Conservation (phyloP, 2,888 invertebrate species). For the Osedax frankpressi region DNA sequence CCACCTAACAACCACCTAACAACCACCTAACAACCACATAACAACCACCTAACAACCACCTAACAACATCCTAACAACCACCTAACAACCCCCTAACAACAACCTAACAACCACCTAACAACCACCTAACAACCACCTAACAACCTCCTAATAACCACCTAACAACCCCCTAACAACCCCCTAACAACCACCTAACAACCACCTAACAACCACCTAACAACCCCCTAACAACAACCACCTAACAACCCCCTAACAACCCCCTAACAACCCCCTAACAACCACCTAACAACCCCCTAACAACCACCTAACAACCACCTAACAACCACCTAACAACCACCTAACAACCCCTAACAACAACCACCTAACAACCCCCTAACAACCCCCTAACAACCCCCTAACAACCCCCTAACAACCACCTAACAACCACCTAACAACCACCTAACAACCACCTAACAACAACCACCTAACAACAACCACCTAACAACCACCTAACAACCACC, state of each 20-base stretch:
- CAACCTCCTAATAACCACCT: too few relatives aligned
- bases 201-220: not conserved
- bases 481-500: not conserved
- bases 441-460: too few relatives aligned
- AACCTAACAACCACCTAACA: too few relatives aligned
- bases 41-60: not conserved
- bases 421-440: not conserved
- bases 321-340: too few relatives aligned
- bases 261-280: too few relatives aligned
- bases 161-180: not conserved
- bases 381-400: not conserved
- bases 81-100: too few relatives aligned
- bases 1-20: not conserved
- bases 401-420: not conserved
- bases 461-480: not conserved
- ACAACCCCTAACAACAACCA: not conserved
- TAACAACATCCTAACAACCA: too few relatives aligned
- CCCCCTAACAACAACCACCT: not conserved
- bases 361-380: not conserved
- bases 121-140: too few relatives aligned
- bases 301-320: too few relatives aligned
- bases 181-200: not conserved
- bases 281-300: too few relatives aligned
- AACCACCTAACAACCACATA: not conserved
- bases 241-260: not conserved